Conservation (phyloP, 1,140 invertebrate genomes). For the Drosophila cardini region DNA sequence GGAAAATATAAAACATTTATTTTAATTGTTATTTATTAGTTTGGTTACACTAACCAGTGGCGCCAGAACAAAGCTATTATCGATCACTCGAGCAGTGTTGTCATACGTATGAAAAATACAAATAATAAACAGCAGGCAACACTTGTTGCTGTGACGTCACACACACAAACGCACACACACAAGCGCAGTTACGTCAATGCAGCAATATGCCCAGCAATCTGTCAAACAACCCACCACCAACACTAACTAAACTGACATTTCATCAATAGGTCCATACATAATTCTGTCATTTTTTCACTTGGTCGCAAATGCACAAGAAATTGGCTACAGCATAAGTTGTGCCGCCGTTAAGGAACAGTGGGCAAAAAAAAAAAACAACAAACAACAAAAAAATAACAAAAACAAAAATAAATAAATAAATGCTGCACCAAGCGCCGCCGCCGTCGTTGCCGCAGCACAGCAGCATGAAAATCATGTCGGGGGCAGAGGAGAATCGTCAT, state of each 20-base stretch:
- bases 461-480: slow-evolving; percentile 70
- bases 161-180: slow-evolving; percentile 49
- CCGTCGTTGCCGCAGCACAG: slow-evolving; percentile 39
- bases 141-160: slow-evolving; percentile 75
- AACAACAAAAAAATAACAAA: no score
- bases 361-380: not conserved
- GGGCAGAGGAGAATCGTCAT: slow-evolving; percentile 78
- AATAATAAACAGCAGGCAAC: slow-evolving; percentile 31
- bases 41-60: no score
- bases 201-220: slow-evolving; percentile 75
- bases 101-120: slow-evolving; percentile 23
- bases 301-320: slow-evolving; percentile 4
- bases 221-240: slow-evolving; percentile 74
- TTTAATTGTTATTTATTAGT: no score
- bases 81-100: slow-evolving; percentile 44
- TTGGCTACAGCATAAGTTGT: not conserved
- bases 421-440: slow-evolving; percentile 62
- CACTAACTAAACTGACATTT: slow-evolving; percentile 71
- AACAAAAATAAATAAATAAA: slow-evolving; percentile 13
- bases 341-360: slow-evolving; percentile 9
- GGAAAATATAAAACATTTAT: no score
- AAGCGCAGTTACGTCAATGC: slow-evolving; percentile 73
- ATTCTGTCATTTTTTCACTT: slow-evolving; percentile 45
- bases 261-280: slow-evolving; percentile 69
- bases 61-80: not conserved